Base-by-base conservation (phyloP, 2,113 vertebrate species). In the Muntiacus muntjak region DNA sequence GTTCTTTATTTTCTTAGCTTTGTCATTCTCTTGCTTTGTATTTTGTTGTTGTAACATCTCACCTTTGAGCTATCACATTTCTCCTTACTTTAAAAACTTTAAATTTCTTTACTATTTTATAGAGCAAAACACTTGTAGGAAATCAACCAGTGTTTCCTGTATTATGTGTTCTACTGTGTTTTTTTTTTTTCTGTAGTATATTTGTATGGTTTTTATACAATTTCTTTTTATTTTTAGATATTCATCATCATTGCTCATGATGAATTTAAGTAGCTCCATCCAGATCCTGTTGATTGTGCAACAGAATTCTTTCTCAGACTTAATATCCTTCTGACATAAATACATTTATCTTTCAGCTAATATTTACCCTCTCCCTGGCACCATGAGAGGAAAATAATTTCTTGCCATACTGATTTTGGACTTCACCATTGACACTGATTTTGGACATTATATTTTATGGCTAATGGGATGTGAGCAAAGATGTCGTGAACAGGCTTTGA, bases 21-120 rank as follows among this genome's bases (percentile, higher is more conserved):
- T 81, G 28, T 36, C 21, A 60, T 71, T 60, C 5, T 33, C 47
- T 58, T n/a, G 28, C 25, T 93, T 93, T 92, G 54, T 45, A 62
- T 79, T 79, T 74, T 67, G 16, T 87, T 88, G 33, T 95, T 92
- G 30, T 67, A 54, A 50, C 78, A 82, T 54, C 11, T 78, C 12
- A 45, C 13, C n/a, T 93, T 85, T 89, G 54, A 96, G 36, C 47
- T 28, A 87, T 94, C 28, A 47, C 57, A 55, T 40, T 82, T 79
- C 8, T 28, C 30, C 14, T 89, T 40, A 91, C 19, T 74, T 93
- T 79, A 57, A 87, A 92, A 91, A 36, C 13, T 52, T 54, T 81
- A 47, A 58, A 91, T 95, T 93, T 85, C 50, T 90, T 97, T 52
- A 78, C 19, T 64, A 62, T 87, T 95, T 92, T 52, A 60, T 23